Evolutionary conservation across 2,113 vertebrate genomes (phyloP).

Genomic region (Meles meles): DNA sequence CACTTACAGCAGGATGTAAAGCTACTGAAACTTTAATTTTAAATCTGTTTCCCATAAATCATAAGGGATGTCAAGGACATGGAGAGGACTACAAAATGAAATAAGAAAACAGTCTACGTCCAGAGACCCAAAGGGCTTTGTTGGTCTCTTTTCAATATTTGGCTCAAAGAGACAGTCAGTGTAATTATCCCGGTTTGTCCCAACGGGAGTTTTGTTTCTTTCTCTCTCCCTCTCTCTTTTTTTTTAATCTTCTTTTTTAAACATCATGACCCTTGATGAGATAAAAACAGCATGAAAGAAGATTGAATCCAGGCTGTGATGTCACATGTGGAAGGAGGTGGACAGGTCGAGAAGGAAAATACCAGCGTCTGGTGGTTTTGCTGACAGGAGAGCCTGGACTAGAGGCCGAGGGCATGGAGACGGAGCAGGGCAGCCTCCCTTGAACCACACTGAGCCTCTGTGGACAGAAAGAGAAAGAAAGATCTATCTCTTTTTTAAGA

Average conservation of each 20-base stretch:
- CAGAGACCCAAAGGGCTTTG: neutral
- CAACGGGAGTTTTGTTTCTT: neutral
- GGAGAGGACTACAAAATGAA: neutral
- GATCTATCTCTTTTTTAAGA: neutral
- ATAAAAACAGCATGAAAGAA: neutral
- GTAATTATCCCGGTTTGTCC: neutral
- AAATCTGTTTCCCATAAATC: slow-evolving; percentile 38
- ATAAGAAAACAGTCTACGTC: neutral
- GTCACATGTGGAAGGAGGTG: neutral
- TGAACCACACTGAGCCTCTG: neutral
- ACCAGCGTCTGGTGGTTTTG: rapidly evolving
- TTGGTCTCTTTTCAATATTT: neutral
- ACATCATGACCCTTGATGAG: neutral
- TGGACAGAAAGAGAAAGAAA: neutral
- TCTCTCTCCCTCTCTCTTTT: neutral
- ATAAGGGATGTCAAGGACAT: neutral
- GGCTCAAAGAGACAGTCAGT: neutral
- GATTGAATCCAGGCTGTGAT: neutral
- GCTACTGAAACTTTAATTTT: neutral
- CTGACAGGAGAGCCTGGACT: neutral
- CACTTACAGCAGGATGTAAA: neutral
- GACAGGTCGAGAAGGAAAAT: neutral
- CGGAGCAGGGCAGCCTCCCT: neutral
- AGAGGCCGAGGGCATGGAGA: neutral
- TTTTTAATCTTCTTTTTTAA: neutral